Percentiles rank a stretch among this genome's conserved stretches.
These are phyloP conservation scores for Ambastaia sidthimunki DNA, from an alignment of 2,797 vertebrate species.

Conservation along the genomic window DNA sequence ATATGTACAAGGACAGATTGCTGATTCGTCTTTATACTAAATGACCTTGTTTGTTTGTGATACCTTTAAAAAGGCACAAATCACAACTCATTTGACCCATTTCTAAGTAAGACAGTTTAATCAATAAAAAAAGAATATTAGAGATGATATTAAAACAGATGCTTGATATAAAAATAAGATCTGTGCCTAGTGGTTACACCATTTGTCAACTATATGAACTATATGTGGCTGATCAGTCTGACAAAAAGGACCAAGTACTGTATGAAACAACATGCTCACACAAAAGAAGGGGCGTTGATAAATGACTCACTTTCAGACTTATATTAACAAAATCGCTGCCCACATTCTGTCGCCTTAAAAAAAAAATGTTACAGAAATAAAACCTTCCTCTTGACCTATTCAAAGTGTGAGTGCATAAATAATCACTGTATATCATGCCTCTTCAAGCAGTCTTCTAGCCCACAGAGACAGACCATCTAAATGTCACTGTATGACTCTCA, in stretches of 20 bases:
- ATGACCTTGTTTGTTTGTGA: background rate
- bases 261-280: background rate
- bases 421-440: constrained; percentile 8
- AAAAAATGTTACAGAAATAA: constrained; percentile 12
- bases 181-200: background rate
- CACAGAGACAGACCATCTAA: constrained; percentile 16
- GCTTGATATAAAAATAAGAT: background rate
- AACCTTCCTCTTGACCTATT: constrained; percentile 23
- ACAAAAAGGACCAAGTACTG: constrained; percentile 1
- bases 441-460: constrained; percentile 19
- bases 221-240: background rate
- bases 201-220: background rate
- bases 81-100: background rate
- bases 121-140: too few relatives aligned
- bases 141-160: background rate
- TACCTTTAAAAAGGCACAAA: background rate
- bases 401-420: constrained; percentile 25
- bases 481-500: constrained; percentile 37
- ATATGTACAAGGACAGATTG: background rate
- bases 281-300: constrained; percentile 8
- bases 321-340: background rate
- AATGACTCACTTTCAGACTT: constrained; percentile 10
- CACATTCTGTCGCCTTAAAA: constrained; percentile 27
- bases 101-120: background rate
- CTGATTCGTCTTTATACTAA: background rate